Evolutionary conservation across 2,113 vertebrate genomes (phyloP), one percentile per base, ranked within the genome.

Genomic region (Brienomyrus brachyistius): DNA sequence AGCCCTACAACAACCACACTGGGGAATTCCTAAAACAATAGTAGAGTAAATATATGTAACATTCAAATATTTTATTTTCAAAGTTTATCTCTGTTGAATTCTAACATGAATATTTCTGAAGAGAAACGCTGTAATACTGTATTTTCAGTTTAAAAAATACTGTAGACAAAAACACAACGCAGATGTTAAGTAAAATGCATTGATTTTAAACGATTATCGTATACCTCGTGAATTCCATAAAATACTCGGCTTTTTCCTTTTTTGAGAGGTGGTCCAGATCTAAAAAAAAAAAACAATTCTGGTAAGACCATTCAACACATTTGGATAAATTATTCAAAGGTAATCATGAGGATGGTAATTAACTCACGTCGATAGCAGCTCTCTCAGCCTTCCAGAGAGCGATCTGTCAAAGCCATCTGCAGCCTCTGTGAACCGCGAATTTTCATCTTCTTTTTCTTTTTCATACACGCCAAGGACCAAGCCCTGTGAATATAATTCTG

Each of bases 171-270:
- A 40, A 43, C 17, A 77, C 2, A 77, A 40, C 66, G 5, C 4
- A 35, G 11, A 40, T 77, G 31, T 17, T 2, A 31, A 82, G 4
- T 31, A 48, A 10, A 80, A 45, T 70, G 1, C 21, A 15, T 0
- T 50, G 19, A 82, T 27, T 52, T 54, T 3, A 80, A 80, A 80
- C 51, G 47, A 52, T 54, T 21, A 50, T 48, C 88, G 43, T 85
- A 45, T 97, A 99, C 98, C 98, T 98, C 93, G 93, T 99, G 97
- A 56, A 99, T 94, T 86, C 97, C 98, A 91, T 98, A 96, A 94
- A 99, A 99, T 77, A 97, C 13, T 15, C 97, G 96, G 59, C 95
- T 97, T 95, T 98, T 99, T 88, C 98, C 98, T 92, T 97, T 96
- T 94, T 98, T 99, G 90, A 99, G 94, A 9, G 96, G 92, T 86